Conservation (phyloP, 2,113 vertebrate species). For the Oryzias woworae region DNA sequence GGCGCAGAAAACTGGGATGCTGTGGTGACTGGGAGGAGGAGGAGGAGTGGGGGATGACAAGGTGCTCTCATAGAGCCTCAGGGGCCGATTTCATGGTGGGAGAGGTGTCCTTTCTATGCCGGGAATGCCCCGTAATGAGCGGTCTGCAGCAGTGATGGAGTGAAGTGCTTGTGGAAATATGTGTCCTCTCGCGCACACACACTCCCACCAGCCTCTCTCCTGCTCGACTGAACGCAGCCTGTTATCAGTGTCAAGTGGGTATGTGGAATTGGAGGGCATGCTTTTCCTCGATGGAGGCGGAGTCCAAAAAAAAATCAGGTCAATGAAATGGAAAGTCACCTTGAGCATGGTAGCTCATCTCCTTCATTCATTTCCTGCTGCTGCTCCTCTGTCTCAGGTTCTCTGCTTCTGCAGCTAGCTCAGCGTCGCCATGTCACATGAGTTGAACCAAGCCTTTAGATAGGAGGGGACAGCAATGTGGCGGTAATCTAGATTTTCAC, state of each 20-base stretch:
- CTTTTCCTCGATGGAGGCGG: slow-evolving; percentile 53
- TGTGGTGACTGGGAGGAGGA: slow-evolving; percentile 46
- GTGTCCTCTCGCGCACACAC: slow-evolving; percentile 16
- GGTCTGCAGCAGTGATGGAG: slow-evolving; percentile 42
- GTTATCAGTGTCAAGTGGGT: slow-evolving; percentile 58
- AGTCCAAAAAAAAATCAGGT: slow-evolving; percentile 62
- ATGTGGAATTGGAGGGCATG: slow-evolving; percentile 42
- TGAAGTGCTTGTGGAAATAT: slow-evolving; percentile 62
- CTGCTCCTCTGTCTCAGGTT: slow-evolving; percentile 59
- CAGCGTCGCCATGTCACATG: background rate
- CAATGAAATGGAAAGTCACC: slow-evolving; percentile 71
- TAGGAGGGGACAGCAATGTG: slow-evolving; percentile 18
- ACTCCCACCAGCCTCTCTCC: slow-evolving; percentile 51
- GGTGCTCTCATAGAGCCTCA: slow-evolving; percentile 12
- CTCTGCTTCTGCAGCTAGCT: slow-evolving; percentile 15
- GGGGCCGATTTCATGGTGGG: slow-evolving; percentile 50
- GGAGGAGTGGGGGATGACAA: slow-evolving; percentile 48
- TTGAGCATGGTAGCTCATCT: slow-evolving; percentile 61
- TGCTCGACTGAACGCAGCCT: slow-evolving; percentile 33
- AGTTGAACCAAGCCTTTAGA: slow-evolving; percentile 9
- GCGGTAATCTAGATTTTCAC: slow-evolving; percentile 29
- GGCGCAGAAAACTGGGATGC: slow-evolving; percentile 59
- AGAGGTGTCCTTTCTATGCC: slow-evolving; percentile 50
- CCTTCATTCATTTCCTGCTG: slow-evolving; percentile 35
- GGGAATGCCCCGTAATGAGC: slow-evolving; percentile 74